Evolutionary conservation across 64 coral and sea anemone species (phyloP).

Genomic region (Porites australiensis): DNA sequence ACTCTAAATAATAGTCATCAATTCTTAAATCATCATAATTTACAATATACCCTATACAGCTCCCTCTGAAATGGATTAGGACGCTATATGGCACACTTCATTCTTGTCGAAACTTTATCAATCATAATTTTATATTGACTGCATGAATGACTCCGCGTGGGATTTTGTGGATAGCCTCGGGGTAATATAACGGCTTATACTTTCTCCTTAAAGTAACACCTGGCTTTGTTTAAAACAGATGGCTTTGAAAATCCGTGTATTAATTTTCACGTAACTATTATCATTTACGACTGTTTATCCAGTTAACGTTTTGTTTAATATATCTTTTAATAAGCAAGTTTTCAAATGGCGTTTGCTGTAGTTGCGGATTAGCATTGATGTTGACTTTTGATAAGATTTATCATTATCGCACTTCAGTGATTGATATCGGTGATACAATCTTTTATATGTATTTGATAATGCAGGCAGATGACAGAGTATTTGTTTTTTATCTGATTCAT

Average conservation of each 20-base stretch:
- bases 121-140: neutral
- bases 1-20: too few relatives aligned
- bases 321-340: slow-evolving; percentile 5
- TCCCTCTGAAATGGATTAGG: neutral
- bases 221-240: slow-evolving; percentile 6
- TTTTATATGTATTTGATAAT: neutral
- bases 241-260: neutral
- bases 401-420: neutral
- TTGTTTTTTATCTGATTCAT: neutral
- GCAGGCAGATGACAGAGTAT: neutral
- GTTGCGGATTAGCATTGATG: neutral
- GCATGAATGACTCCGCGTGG: neutral
- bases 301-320: slow-evolving; percentile 1
- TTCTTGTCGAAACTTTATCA: neutral
- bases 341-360: neutral
- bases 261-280: neutral
- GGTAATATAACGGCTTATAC: neutral
- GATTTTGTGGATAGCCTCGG: neutral
- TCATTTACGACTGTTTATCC: slow-evolving; percentile 5
- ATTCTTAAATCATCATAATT: too few relatives aligned
- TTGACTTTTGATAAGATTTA: neutral
- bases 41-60: too few relatives aligned
- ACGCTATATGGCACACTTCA: too few relatives aligned
- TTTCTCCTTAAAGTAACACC: neutral
- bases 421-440: neutral